Conservation (phyloP, 2,113 vertebrate genomes). For the Mystacornis crossleyi region DNA sequence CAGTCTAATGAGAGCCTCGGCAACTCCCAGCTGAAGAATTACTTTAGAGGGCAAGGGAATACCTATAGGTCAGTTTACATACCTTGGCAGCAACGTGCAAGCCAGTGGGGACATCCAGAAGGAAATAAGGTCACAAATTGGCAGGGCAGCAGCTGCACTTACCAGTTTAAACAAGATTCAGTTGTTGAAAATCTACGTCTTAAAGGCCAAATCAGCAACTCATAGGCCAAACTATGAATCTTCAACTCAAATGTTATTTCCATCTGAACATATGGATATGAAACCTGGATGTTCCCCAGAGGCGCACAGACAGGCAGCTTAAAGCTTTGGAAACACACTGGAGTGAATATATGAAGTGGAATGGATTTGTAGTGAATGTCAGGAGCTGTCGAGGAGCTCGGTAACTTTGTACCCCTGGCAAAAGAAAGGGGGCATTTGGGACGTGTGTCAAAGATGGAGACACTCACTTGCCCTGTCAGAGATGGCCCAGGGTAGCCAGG, state of each 20-base stretch:
- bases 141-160: constrained; percentile 21
- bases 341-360: background rate
- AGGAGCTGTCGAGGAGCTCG: background rate
- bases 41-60: constrained; percentile 55
- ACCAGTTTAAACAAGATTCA: constrained; percentile 30
- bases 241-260: constrained; percentile 45
- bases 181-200: background rate
- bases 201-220: constrained; percentile 37
- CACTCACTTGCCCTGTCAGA: rapidly evolving
- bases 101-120: constrained; percentile 33
- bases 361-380: background rate
- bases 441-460: rapidly evolving
- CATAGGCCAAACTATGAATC: constrained; percentile 38
- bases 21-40: constrained; percentile 35
- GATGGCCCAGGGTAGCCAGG: background rate
- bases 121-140: constrained; percentile 63
- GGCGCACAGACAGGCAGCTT: background rate
- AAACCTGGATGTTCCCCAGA: background rate
- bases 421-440: background rate
- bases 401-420: background rate
- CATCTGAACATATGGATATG: background rate
- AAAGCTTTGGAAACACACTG: background rate
- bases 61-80: constrained; percentile 50
- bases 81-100: constrained; percentile 21
- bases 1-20: background rate